Conservation (phyloP, 2,113 vertebrate species). For the Myxocyprinus asiaticus region DNA sequence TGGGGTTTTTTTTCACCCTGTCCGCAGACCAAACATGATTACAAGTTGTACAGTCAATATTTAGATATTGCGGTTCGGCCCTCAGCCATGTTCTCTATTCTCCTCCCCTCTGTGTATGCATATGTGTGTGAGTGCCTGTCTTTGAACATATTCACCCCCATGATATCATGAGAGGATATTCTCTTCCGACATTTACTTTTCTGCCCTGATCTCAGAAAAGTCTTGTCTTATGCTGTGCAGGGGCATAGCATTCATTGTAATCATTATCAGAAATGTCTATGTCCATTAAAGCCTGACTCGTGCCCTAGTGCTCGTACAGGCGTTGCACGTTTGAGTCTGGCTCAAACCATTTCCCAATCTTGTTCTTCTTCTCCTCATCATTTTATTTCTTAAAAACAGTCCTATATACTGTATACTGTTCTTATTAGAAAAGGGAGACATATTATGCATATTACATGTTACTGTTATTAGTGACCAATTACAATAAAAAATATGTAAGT, state of each 20-base stretch:
- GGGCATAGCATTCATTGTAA: not conserved
- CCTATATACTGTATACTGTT: not conserved
- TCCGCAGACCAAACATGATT: conserved; percentile 52
- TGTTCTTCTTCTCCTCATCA: not conserved
- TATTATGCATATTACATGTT: no score
- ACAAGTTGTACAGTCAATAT: conserved; percentile 53
- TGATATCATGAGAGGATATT: conserved; percentile 7
- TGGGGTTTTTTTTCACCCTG: conserved; percentile 47
- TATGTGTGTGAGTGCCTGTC: conserved; percentile 3
- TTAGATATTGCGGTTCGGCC: conserved; percentile 49
- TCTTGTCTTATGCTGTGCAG: not conserved
- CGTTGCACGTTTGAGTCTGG: not conserved
- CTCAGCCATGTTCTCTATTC: conserved; percentile 25
- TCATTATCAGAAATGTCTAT: not conserved
- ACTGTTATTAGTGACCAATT: no score
- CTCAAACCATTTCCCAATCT: not conserved
- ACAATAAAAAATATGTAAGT: no score
- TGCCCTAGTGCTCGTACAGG: not conserved
- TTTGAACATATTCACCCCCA: not conserved
- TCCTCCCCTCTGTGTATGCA: conserved; percentile 17
- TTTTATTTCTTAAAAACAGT: no score
- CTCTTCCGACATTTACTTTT: not conserved
- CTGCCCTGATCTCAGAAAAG: not conserved
- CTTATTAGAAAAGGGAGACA: no score
- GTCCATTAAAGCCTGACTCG: not conserved